Evolutionary conservation across 2,888 invertebrate genomes (phyloP).

Genomic region (Digitonthophagus gazella): DNA sequence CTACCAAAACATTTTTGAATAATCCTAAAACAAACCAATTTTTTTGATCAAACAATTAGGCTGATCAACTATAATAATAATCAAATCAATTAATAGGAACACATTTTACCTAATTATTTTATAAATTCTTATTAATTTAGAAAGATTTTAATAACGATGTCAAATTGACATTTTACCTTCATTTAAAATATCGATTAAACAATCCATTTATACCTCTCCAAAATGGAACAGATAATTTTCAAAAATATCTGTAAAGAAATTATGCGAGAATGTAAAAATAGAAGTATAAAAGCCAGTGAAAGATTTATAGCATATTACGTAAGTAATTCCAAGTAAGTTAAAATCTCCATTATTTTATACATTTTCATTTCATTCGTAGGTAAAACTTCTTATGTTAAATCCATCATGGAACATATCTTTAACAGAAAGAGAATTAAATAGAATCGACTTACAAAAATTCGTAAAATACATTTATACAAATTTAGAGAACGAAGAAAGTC

Average conservation of each 20-base stretch:
- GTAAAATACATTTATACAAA: conserved; percentile 55
- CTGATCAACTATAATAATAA: too few species aligned
- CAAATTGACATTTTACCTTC: not conserved
- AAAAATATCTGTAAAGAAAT: conserved; percentile 62
- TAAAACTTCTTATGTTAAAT: conserved; percentile 56
- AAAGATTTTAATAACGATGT: not conserved
- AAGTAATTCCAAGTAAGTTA: conserved; percentile 31
- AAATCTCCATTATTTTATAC: not conserved
- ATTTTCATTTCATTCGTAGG: conserved; percentile 38
- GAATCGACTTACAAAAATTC: conserved; percentile 56
- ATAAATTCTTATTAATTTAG: too few species aligned
- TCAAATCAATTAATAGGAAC: too few species aligned
- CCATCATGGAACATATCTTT: conserved; percentile 58
- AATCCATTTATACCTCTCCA: not conserved
- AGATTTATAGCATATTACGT: conserved; percentile 56
- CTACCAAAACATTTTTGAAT: too few species aligned
- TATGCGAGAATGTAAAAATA: conserved; percentile 54
- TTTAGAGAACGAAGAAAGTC: conserved; percentile 46
- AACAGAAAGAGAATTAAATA: conserved; percentile 47
- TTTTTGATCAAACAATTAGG: too few species aligned
- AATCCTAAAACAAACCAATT: too few species aligned
- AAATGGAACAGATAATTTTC: conserved; percentile 25
- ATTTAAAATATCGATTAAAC: conserved; percentile 21
- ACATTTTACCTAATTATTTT: too few species aligned
- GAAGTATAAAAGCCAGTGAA: conserved; percentile 50